Conservation (phyloP, 2,113 vertebrate genomes). For the Dipodomys stephensi region DNA sequence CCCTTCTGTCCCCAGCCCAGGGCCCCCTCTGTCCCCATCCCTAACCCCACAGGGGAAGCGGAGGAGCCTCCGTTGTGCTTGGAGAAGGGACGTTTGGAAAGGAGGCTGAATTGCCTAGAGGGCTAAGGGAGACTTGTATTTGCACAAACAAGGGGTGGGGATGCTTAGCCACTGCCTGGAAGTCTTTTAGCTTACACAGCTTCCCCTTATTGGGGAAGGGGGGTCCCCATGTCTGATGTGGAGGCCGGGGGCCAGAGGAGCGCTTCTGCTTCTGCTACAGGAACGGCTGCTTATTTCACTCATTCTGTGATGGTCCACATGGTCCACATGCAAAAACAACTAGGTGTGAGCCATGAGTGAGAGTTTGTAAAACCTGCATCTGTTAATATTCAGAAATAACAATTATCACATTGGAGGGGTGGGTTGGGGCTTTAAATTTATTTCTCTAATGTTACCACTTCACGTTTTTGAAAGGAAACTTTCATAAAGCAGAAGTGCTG, state of each 20-base stretch:
- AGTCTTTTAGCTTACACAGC: no score
- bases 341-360: fast-evolving
- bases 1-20: fast-evolving
- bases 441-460: background rate
- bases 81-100: background rate
- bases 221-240: no score
- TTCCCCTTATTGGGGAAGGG: no score
- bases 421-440: background rate
- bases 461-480: background rate
- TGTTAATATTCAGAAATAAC: background rate
- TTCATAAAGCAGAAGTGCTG: background rate
- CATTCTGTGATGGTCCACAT: background rate
- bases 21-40: no score
- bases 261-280: no score
- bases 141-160: fast-evolving
- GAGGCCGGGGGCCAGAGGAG: no score
- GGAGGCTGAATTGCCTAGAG: background rate
- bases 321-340: background rate
- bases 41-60: fast-evolving
- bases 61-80: background rate
- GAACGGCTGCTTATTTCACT: background rate
- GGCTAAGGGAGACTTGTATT: background rate
- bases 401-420: background rate
- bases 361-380: background rate
- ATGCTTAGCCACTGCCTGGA: no score